phyloP scores from a whole-genome alignment of 2,797 vertebrate genomes.

The Clarias fuscus region DNA sequence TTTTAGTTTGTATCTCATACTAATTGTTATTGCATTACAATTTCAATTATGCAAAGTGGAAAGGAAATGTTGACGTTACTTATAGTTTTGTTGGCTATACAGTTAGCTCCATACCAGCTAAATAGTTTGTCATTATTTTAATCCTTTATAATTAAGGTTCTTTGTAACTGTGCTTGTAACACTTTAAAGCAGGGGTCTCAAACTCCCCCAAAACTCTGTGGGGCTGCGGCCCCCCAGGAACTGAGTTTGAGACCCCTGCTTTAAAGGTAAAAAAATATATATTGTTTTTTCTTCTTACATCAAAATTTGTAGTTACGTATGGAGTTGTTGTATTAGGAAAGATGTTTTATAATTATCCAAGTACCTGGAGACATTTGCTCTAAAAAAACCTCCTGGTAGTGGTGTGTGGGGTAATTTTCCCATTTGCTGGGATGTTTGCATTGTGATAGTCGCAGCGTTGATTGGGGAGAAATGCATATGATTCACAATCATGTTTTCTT shows the following conservation, averaged over 20 bases:
- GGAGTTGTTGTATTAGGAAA: neutral
- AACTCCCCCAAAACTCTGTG: too few species aligned
- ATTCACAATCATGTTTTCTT: neutral
- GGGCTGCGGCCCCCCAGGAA: too few species aligned
- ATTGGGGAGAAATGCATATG: too few species aligned
- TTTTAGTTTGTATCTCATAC: neutral
- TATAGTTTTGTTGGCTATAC: neutral
- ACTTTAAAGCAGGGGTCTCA: too few species aligned
- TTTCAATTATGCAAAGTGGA: neutral
- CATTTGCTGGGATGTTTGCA: neutral
- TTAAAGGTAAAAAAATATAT: neutral
- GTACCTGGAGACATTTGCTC: too few species aligned
- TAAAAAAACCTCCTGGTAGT: neutral
- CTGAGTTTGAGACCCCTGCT: too few species aligned
- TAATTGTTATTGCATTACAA: neutral
- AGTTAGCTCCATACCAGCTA: neutral
- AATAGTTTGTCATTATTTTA: neutral
- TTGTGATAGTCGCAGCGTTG: neutral
- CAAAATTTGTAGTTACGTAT: neutral
- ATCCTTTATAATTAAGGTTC: neutral
- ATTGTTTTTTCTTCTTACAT: neutral
- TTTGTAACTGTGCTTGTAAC: neutral
- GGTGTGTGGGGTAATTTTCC: neutral
- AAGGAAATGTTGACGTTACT: neutral
- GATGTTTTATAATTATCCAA: neutral